Evolutionary conservation across 2,797 vertebrate genomes (phyloP).

Genomic region (Acanthiza pusilla): DNA sequence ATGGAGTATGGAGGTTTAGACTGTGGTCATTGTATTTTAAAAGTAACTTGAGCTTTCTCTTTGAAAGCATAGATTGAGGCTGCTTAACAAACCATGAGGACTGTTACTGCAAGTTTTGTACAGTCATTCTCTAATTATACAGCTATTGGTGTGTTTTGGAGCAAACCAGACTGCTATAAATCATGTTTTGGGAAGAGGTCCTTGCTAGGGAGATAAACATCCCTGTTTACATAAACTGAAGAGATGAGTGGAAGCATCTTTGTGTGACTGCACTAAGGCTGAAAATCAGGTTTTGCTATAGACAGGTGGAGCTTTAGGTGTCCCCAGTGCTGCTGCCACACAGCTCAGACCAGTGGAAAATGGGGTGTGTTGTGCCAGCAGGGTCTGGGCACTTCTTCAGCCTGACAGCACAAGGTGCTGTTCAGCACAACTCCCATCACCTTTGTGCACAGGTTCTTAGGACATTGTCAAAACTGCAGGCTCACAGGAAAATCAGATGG

Average conservation of each 20-base stretch:
- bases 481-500: background rate
- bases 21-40: background rate
- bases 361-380: background rate
- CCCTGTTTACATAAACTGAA: background rate
- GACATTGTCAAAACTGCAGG: background rate
- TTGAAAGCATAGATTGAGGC: background rate
- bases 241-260: background rate
- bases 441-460: background rate
- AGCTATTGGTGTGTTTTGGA: background rate
- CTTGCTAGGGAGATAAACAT: background rate
- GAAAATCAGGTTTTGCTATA: background rate
- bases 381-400: background rate
- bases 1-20: background rate
- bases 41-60: background rate
- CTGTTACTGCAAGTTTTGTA: background rate
- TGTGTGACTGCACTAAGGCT: background rate
- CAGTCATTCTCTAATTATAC: background rate
- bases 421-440: background rate
- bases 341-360: accelerated
- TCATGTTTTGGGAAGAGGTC: background rate
- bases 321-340: accelerated
- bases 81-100: accelerated
- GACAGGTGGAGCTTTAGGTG: background rate
- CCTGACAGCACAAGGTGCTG: background rate
- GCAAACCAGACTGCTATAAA: background rate